phyloP scores from a whole-genome alignment of 2,888 invertebrate genomes.

The Caenorhabditis sp. region DNA sequence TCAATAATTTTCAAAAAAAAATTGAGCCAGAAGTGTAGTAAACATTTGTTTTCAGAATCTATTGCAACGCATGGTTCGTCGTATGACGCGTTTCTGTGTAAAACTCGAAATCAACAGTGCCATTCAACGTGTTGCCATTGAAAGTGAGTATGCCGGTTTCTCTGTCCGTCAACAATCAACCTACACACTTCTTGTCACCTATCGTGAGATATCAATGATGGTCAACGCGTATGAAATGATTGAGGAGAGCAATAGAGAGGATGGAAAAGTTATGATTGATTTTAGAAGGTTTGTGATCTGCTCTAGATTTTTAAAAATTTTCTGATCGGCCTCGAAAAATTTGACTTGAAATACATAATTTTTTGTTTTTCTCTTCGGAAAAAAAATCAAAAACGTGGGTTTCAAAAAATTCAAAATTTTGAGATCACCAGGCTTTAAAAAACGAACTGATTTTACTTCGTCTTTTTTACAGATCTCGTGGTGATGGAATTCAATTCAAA shows the following conservation, averaged over 20 bases:
- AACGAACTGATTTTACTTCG: too few species aligned
- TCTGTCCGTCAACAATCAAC: constrained; percentile 6
- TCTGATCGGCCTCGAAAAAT: too few species aligned
- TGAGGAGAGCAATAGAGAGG: constrained; percentile 84
- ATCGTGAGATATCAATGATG: constrained; percentile 75
- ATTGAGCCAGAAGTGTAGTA: too few species aligned
- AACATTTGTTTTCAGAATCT: constrained; percentile 57
- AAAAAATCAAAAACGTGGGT: too few species aligned
- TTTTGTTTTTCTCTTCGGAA: too few species aligned
- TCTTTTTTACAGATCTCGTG: too few species aligned
- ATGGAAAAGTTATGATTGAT: constrained; percentile 68
- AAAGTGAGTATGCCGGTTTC: constrained; percentile 29
- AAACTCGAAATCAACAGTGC: constrained; percentile 67
- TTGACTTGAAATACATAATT: too few species aligned
- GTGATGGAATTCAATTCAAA: too few species aligned
- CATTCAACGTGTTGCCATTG: constrained; percentile 19
- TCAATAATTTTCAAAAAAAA: too few species aligned
- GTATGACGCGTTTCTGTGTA: constrained; percentile 93
- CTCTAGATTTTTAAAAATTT: too few species aligned
- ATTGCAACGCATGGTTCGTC: constrained; percentile 83
- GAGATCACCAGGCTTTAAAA: too few species aligned
- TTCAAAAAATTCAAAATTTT: too few species aligned
- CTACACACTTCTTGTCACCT: constrained; percentile 26
- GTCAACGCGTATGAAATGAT: constrained; percentile 80
- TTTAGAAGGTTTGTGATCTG: constrained; percentile 44